Base-by-base conservation (phyloP, 2,888 invertebrate genomes). In the Marasmarcha lunaedactyla region DNA sequence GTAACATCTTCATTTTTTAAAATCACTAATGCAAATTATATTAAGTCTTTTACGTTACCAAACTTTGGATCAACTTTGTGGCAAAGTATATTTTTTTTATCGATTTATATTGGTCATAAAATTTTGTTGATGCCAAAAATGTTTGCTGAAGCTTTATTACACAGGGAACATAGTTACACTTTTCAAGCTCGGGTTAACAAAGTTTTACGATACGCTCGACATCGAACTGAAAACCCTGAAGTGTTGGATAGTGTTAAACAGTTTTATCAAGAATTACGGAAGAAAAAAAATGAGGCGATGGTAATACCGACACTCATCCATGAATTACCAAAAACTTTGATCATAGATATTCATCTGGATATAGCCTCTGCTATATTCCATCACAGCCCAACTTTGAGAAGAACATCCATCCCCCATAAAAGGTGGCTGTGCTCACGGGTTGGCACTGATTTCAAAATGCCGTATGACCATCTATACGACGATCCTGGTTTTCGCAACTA, bases 401-500 rank as follows among this genome's bases (percentile, higher is more conserved):
- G 39, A 5, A 64, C 66, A 1, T 68, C 68, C 1, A 42, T 39
- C 2, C 41, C 69, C 7, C 71, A 66, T 25, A 60, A 69, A 44
- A 54, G 71, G 35, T 68, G 57, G 60, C 14, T 77, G 9, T 59
- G 65, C 27, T 66, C 71, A 25, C 45, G 43, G 35, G 57, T 70
- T 14, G 48, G 48, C 5, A 44, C 65, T 27, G 65, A 66, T 39
- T 74, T 63, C 38, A 77, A 71, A 47, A 42, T 74, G 33, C 70
- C 77, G 0, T 71, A 68, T 9, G 72, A 71, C 40, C 64, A 52
- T 25, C 67, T 76, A 39, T 76, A 61, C 42, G 43, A 56, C 13
- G 69, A 69, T 11, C 54, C 54, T 0, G 50, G 63, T 43, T 54
- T 55, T 38, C 47, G 54, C 5, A 54, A 63, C 5, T 55, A 62